phyloP scores from a whole-genome alignment of 2,888 invertebrate genomes.

The Pyrrhosoma nymphula region DNA sequence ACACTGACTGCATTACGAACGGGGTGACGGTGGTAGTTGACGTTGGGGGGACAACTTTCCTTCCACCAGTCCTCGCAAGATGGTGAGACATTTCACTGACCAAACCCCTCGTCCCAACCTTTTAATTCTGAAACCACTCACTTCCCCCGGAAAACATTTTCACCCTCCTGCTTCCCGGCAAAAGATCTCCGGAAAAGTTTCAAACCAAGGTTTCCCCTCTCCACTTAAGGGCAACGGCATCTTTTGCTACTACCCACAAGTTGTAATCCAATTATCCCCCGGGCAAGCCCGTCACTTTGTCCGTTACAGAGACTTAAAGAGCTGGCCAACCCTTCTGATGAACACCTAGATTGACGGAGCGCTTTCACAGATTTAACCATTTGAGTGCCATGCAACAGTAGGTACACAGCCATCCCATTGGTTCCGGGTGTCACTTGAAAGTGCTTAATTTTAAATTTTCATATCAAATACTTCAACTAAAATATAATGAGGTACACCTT shows the following conservation, averaged over 20 bases:
- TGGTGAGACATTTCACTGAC: background rate
- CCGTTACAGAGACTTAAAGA: background rate
- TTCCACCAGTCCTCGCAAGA: background rate
- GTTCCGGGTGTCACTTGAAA: too few relatives aligned
- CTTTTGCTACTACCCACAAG: too few relatives aligned
- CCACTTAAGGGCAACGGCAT: too few relatives aligned
- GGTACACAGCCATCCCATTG: too few relatives aligned
- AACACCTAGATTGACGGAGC: too few relatives aligned
- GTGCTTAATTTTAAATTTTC: too few relatives aligned
- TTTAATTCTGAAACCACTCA: background rate
- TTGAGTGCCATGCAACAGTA: too few relatives aligned
- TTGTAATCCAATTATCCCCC: background rate
- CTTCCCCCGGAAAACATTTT: background rate
- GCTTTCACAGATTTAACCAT: too few relatives aligned
- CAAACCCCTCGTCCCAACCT: background rate
- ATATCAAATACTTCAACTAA: too few relatives aligned
- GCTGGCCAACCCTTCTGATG: too few relatives aligned
- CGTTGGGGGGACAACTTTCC: background rate
- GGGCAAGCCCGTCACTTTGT: background rate
- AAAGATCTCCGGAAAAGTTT: background rate
- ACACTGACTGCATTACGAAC: background rate
- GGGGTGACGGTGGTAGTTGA: background rate
- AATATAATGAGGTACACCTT: too few relatives aligned
- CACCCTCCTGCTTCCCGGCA: background rate
- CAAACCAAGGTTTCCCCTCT: background rate